These are phyloP conservation scores for Eristalinus sepulchralis DNA, from an alignment of 2,888 invertebrate genomes.

Conservation along the genomic window DNA sequence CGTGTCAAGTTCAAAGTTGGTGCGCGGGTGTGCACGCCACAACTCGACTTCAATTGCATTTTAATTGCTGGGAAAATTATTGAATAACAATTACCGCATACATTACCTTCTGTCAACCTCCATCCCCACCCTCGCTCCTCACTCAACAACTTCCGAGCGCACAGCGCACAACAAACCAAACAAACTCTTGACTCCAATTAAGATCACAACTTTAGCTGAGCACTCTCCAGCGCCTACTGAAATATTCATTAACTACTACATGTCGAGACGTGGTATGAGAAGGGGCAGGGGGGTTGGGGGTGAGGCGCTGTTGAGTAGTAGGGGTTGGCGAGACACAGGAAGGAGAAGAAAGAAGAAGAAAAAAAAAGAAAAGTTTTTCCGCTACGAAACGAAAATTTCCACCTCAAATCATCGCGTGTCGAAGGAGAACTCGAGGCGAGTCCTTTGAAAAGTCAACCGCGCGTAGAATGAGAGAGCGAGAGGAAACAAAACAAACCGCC, in stretches of 20 bases:
- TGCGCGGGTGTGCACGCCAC: neutral
- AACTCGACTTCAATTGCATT: neutral
- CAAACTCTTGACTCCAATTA: slow-evolving; percentile 37
- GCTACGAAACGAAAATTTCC: slow-evolving; percentile 34
- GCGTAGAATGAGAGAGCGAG: neutral
- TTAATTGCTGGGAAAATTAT: slow-evolving; percentile 44
- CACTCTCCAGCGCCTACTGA: slow-evolving; percentile 27
- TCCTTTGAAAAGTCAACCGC: neutral
- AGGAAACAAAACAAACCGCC: slow-evolving; percentile 46
- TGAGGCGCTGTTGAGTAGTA: too few relatives aligned
- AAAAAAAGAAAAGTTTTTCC: slow-evolving; percentile 4
- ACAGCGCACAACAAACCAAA: neutral
- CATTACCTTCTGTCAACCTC: neutral
- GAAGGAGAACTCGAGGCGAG: neutral
- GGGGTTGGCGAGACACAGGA: too few relatives aligned
- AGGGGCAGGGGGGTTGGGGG: too few relatives aligned
- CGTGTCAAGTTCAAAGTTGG: neutral
- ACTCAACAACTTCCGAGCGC: slow-evolving; percentile 7
- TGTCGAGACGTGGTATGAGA: too few relatives aligned
- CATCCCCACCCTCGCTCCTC: neutral
- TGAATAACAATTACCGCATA: slow-evolving; percentile 47
- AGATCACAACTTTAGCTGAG: slow-evolving; percentile 24
- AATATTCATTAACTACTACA: slow-evolving; percentile 54
- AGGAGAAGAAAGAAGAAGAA: neutral
- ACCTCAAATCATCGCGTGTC: slow-evolving; percentile 54